Percentiles rank a stretch among this genome's conserved stretches.
These are phyloP conservation scores for Hermatobates lingyangjiaoensis DNA, from an alignment of 1,140 invertebrate genomes.

Conservation along the genomic window DNA sequence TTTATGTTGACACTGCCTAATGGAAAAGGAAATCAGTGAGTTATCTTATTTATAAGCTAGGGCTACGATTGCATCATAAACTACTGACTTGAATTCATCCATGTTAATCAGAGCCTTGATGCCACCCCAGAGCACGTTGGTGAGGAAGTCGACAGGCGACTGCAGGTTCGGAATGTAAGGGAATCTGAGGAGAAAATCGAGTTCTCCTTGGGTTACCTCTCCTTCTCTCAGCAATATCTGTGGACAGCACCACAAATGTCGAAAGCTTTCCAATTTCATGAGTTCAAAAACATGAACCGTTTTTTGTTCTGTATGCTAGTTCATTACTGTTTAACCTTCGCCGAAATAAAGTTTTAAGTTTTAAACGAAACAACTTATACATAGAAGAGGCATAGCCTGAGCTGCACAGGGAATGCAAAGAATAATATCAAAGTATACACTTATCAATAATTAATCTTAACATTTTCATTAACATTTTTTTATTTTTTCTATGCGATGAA, in stretches of 20 bases:
- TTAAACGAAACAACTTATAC: background rate
- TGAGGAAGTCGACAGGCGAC: slow-evolving; percentile 70
- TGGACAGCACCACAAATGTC: too few relatives aligned
- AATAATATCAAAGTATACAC: background rate
- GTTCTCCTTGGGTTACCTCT: slow-evolving; percentile 46
- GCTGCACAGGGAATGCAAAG: background rate
- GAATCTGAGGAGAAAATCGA: slow-evolving; percentile 77
- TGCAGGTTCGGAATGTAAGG: slow-evolving; percentile 39
- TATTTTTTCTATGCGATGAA: too few relatives aligned
- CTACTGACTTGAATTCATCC: slow-evolving; percentile 44
- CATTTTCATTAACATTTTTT: too few relatives aligned
- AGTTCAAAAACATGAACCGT: too few relatives aligned
- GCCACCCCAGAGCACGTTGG: slow-evolving; percentile 69
- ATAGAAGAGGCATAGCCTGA: background rate
- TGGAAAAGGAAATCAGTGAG: too few relatives aligned
- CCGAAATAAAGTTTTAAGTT: background rate
- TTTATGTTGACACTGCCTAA: too few relatives aligned
- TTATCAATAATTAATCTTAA: too few relatives aligned
- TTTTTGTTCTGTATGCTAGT: too few relatives aligned
- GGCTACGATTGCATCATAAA: too few relatives aligned
- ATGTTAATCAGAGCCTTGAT: slow-evolving; percentile 58
- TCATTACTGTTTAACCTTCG: background rate
- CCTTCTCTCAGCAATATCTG: slow-evolving; percentile 46
- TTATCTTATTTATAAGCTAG: too few relatives aligned
- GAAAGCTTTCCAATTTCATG: too few relatives aligned